phyloP scores from a whole-genome alignment of 2,888 invertebrate genomes.

The Lasioglossum malachurum region DNA sequence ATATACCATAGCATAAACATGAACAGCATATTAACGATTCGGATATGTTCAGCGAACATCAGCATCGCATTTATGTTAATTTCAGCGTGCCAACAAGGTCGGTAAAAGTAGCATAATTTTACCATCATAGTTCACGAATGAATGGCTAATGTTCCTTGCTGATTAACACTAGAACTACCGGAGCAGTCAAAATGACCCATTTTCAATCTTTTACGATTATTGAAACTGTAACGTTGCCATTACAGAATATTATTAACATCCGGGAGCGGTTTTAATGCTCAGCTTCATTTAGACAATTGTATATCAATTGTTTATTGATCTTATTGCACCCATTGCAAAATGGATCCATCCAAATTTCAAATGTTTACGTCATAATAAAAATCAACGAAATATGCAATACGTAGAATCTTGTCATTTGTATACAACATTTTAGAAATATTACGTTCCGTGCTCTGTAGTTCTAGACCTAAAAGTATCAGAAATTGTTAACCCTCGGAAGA shows the following conservation, averaged over 20 bases:
- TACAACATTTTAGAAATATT: neutral
- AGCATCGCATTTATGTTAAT: neutral
- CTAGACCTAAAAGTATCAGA: neutral
- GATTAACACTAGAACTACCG: neutral
- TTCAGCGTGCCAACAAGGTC: neutral
- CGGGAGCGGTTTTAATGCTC: neutral
- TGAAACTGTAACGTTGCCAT: neutral
- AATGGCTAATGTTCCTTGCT: neutral
- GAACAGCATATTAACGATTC: neutral
- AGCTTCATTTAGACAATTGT: neutral
- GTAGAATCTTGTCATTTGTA: neutral
- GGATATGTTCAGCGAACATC: neutral
- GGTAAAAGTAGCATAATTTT: neutral
- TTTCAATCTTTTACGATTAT: neutral
- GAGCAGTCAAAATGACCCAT: neutral
- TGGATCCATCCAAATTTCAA: neutral
- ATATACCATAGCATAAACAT: neutral
- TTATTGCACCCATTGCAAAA: neutral
- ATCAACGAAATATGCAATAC: neutral
- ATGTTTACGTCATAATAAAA: neutral
- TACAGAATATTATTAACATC: neutral
- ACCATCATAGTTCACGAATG: neutral
- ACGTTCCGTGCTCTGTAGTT: neutral
- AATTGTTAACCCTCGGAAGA: conserved; percentile 1
- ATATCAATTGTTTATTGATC: neutral